Base-by-base conservation (phyloP, 2,888 invertebrate species). In the Dyspetes luteomarginatus region DNA sequence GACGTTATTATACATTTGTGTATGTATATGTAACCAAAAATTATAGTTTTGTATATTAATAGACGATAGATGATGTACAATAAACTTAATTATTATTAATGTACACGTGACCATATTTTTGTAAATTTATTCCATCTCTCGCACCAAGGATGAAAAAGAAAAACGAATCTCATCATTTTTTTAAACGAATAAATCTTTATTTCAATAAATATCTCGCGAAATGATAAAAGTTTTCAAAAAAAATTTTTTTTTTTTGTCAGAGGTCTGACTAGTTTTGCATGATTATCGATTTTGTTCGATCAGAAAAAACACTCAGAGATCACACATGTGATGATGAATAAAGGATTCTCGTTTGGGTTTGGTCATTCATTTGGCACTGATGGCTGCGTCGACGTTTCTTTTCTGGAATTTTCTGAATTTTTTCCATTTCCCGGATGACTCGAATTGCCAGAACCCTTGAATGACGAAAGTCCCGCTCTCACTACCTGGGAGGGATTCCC, bases 11-110 rank as follows among this genome's bases (percentile, higher is more conserved):
- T 83, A 86, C 83, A 82, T 83, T 85, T 84, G 84, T 85, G 83
- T 83, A 85, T 88, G 87, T 89, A 88, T 84, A 89, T 90, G 89
- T 90, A 90, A 91, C 90, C 88, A 90, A 90, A 89, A 90, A 89
- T 88, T 90, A 89, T 91, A 91, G 90, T 91, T 91, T 91, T 91
- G 90, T 91, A 91, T 90, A 91, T 90, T 91, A 88, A 88, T 90
- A 90, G 89, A 84, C 19, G 65, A 85, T 90, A 90, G 86, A 81
- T n/a, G n/a, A n/a, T 90, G 89, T 91, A 90, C 75, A 90, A 90
- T 91, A 90, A 91, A 91, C 83, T 85, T 87, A 87, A 88, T 88
- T 87, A 80, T 75, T 68, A 50, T 62, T 77, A 62, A 79, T 64
- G 62, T 71, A 30, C 50, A 50, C 36, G 12, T 19, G 28, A 22